A percentile compares a stretch with the other conserved stretches of the same genome.
phyloP scores from a whole-genome alignment of 2,797 vertebrate species.

The Pangasius sanitwongsei region DNA sequence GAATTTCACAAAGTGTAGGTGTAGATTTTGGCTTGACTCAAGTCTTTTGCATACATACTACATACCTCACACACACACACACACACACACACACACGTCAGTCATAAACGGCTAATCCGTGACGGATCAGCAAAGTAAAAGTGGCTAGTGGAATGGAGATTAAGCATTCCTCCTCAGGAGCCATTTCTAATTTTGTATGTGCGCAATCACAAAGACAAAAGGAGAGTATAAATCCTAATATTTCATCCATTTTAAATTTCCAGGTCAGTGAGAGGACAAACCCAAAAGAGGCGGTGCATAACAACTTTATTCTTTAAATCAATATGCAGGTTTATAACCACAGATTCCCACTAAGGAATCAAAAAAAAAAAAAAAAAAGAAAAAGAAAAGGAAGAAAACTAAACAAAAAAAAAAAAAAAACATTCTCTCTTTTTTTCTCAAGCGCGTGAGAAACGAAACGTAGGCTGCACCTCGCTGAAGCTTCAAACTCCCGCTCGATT shows the following conservation, averaged over 20 bases:
- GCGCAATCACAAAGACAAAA: no score
- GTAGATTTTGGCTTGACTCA: no score
- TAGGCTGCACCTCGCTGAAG: neutral
- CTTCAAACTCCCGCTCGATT: neutral
- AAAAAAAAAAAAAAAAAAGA: neutral
- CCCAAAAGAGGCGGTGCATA: conserved; percentile 22
- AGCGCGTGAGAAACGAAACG: neutral
- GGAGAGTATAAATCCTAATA: no score
- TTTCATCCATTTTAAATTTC: neutral
- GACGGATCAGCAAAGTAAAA: no score
- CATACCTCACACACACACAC: no score
- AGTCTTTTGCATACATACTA: no score
- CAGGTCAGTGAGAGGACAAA: neutral
- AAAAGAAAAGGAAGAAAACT: neutral
- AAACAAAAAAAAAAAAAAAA: neutral
- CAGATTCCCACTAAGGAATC: neutral
- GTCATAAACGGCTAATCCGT: no score
- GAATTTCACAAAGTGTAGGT: no score
- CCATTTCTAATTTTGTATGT: no score
- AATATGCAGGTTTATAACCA: conserved; percentile 14
- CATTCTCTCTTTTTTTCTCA: neutral
- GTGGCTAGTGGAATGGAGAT: no score
- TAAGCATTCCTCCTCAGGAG: no score
- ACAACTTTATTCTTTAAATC: conserved; percentile 51
- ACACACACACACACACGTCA: no score